phyloP scores from a whole-genome alignment of 2,797 vertebrate species.

The Tadarida brasiliensis region DNA sequence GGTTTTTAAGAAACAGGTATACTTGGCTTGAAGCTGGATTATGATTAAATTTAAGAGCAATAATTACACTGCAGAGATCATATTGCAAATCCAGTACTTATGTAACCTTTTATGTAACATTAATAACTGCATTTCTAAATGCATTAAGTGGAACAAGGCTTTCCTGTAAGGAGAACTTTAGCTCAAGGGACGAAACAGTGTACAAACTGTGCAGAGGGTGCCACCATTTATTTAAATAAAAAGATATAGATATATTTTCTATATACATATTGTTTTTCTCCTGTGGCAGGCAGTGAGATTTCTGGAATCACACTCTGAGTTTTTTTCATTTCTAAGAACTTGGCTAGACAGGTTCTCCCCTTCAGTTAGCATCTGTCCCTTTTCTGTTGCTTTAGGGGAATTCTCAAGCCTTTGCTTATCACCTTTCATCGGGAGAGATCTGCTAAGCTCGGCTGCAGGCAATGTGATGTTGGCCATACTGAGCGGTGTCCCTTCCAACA shows the following conservation, averaged over 20 bases:
- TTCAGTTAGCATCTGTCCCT: conserved; percentile 12
- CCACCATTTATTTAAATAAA: conserved; percentile 12
- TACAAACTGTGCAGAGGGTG: not conserved
- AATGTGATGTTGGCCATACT: conserved; percentile 4
- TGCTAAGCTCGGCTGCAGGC: conserved; percentile 37
- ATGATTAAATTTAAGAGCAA: not conserved
- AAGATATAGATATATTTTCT: not conserved
- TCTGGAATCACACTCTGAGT: not conserved
- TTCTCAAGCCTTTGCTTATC: conserved; percentile 45
- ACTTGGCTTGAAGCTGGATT: not conserved
- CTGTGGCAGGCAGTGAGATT: not conserved
- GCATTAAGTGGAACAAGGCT: not conserved
- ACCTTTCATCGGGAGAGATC: conserved; percentile 22
- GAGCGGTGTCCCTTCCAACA: conserved; percentile 62
- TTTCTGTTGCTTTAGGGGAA: conserved; percentile 44
- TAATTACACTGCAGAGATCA: not conserved
- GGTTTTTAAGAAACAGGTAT: conserved; percentile 8
- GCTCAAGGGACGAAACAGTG: not conserved
- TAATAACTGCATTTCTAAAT: conserved; percentile 29
- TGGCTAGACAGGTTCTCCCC: not conserved
- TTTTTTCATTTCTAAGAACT: not conserved
- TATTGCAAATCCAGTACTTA: not conserved
- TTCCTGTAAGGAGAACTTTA: not conserved
- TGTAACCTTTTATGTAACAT: not conserved
- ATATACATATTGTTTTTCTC: not conserved